Percentiles rank a stretch among this genome's conserved stretches.
These are phyloP conservation scores for Stegodyphus mimosarum DNA, from an alignment of 1,140 invertebrate genomes.

Conservation along the genomic window DNA sequence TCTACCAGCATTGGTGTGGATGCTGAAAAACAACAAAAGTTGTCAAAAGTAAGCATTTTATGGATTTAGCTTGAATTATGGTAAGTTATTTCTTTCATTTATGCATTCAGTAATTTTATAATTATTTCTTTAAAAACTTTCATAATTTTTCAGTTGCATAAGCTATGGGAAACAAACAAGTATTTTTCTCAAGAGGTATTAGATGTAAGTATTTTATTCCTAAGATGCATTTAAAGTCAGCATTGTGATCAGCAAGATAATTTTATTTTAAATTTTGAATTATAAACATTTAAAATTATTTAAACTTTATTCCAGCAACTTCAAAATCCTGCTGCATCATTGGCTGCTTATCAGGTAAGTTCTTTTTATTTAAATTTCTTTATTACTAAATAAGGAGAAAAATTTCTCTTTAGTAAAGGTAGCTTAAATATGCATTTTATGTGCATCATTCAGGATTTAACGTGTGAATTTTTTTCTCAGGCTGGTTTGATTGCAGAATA, in stretches of 20 bases:
- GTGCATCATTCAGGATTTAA: not conserved
- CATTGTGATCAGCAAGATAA: too few species aligned
- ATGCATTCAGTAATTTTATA: not conserved
- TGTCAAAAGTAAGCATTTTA: conserved; percentile 79
- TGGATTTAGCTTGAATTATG: not conserved
- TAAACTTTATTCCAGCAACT: conserved; percentile 67
- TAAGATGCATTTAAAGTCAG: too few species aligned
- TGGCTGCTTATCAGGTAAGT: conserved; percentile 64
- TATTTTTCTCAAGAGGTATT: conserved; percentile 89
- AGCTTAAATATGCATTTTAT: not conserved
- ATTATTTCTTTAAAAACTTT: not conserved
- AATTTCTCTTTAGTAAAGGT: too few species aligned
- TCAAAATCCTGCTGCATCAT: conserved; percentile 67
- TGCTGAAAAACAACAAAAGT: conserved; percentile 88
- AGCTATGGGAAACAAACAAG: conserved; percentile 96
- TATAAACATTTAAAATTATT: not conserved
- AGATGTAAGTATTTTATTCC: conserved; percentile 70
- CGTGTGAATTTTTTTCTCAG: conserved; percentile 70
- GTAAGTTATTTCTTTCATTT: conserved; percentile 46
- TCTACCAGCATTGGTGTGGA: conserved; percentile 82
- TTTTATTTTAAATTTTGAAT: not conserved
- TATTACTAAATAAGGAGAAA: too few species aligned
- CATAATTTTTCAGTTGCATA: conserved; percentile 75
- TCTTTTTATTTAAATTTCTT: not conserved
- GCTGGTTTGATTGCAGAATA: conserved; percentile 82